A percentile compares a stretch with the other conserved stretches of the same genome.
These are phyloP conservation scores for Pomacea canaliculata DNA, from an alignment of 2,888 invertebrate genomes.

Conservation along the genomic window DNA sequence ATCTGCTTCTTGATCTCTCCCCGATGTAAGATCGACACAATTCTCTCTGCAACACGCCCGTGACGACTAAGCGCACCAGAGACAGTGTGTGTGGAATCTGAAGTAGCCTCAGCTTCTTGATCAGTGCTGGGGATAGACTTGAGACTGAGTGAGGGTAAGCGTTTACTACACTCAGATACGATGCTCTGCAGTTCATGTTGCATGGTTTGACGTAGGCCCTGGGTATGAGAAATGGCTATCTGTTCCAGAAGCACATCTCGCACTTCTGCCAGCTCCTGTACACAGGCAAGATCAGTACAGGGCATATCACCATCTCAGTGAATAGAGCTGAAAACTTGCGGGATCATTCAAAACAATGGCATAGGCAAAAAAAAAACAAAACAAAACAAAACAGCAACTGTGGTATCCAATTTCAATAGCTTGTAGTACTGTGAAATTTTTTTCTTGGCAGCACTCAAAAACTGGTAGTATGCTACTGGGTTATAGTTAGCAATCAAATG, in stretches of 20 bases:
- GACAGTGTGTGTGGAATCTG: not conserved
- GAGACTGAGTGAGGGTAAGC: not conserved
- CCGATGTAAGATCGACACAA: no score
- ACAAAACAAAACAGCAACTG: not conserved
- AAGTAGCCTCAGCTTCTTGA: not conserved
- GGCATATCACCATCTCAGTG: not conserved
- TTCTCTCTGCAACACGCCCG: not conserved
- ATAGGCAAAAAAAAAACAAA: not conserved
- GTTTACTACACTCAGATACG: conserved; percentile 10
- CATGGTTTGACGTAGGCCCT: conserved; percentile 41
- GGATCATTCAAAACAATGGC: not conserved
- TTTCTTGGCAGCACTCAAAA: not conserved
- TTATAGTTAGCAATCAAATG: no score
- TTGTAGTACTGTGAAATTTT: not conserved
- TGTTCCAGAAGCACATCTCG: conserved; percentile 55
- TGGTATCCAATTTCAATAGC: no score
- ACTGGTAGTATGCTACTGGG: no score
- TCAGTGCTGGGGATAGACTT: not conserved
- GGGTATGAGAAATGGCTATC: conserved; percentile 42
- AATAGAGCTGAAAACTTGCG: not conserved
- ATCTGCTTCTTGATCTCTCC: no score
- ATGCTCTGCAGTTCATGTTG: conserved; percentile 41
- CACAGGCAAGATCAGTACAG: not conserved
- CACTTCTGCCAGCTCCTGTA: conserved; percentile 59
- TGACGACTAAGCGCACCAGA: not conserved